Conservation (phyloP, 2,113 vertebrate genomes). For the Rhinolophus ferrumequinum region DNA sequence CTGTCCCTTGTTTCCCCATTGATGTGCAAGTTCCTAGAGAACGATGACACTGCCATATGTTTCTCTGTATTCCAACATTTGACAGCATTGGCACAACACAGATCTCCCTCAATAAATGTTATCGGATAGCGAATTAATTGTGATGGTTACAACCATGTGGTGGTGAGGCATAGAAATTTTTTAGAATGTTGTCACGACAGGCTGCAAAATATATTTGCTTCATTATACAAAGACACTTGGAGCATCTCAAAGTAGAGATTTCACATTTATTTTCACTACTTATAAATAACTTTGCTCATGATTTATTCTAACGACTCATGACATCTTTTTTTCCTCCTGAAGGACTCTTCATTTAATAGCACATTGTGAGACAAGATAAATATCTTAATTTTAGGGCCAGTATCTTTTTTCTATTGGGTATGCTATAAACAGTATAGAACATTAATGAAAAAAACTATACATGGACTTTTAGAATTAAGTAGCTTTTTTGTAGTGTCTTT, state of each 20-base stretch:
- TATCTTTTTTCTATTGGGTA: background rate
- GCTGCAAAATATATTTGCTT: background rate
- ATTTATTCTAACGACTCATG: background rate
- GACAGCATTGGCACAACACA: background rate
- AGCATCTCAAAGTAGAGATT: background rate
- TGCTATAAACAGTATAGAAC: background rate
- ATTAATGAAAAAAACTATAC: background rate
- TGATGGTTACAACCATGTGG: background rate
- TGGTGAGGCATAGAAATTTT: background rate
- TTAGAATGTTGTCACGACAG: background rate
- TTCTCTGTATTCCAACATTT: background rate
- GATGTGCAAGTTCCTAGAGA: background rate
- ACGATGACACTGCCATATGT: background rate
- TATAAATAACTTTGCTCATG: background rate
- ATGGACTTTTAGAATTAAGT: background rate
- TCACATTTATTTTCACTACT: background rate
- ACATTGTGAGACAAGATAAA: background rate
- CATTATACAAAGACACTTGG: background rate
- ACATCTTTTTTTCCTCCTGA: background rate
- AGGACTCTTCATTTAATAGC: background rate
- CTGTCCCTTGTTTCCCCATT: background rate
- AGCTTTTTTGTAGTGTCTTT: background rate
- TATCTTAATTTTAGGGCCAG: background rate
- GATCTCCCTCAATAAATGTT: background rate
- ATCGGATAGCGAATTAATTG: background rate